These are phyloP conservation scores for Tetragnatha versicolor DNA, from an alignment of 1,140 invertebrate species.

Conservation along the genomic window DNA sequence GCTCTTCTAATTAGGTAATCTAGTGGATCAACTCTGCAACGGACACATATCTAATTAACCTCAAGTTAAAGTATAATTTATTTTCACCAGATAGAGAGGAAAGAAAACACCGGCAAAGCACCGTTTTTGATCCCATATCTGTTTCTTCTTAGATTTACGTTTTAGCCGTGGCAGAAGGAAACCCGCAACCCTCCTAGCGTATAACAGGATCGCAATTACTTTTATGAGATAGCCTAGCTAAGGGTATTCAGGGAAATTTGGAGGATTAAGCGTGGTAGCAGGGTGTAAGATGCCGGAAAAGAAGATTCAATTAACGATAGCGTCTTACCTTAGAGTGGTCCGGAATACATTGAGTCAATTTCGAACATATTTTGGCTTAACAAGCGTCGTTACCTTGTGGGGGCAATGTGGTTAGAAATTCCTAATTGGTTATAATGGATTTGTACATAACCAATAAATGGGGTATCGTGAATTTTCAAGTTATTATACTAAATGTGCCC, in stretches of 20 bases:
- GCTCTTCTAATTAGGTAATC: too few relatives aligned
- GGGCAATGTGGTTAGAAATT: too few relatives aligned
- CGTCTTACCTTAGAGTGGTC: neutral
- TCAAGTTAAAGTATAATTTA: neutral
- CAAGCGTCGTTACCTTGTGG: too few relatives aligned
- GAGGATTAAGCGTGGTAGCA: conserved; percentile 18
- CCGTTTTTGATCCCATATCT: neutral
- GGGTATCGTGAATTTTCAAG: too few relatives aligned
- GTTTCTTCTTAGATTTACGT: conserved; percentile 7
- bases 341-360: too few relatives aligned
- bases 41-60: neutral
- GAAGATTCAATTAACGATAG: conserved; percentile 35
- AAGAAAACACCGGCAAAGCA: neutral
- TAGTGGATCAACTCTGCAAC: neutral
- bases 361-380: too few relatives aligned
- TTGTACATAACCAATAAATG: too few relatives aligned
- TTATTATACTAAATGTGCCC: too few relatives aligned
- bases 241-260: neutral
- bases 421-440: too few relatives aligned
- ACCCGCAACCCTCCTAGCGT: neutral
- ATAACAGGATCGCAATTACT: conserved; percentile 33
- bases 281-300: conserved; percentile 25
- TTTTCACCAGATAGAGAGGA: neutral
- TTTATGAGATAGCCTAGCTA: conserved; percentile 2
- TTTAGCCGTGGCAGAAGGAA: neutral